Conservation (phyloP, 2,797 vertebrate species). For the Phylloscopus collybita region DNA sequence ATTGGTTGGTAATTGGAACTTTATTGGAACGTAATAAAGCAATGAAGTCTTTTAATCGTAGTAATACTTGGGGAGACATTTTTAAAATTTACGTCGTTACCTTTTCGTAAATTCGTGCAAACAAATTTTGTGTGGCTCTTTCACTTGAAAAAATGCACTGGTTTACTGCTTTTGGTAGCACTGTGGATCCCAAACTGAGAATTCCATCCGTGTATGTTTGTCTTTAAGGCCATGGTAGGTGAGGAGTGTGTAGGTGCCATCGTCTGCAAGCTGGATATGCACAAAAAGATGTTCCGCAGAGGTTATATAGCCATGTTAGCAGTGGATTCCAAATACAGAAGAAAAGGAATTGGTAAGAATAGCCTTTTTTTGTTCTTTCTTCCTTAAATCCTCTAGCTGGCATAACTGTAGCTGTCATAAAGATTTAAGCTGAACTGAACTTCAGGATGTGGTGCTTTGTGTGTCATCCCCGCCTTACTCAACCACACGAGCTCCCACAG, state of each 20-base stretch:
- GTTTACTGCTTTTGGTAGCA: constrained; percentile 49
- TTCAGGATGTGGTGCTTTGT: not conserved
- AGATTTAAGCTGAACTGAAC: not conserved
- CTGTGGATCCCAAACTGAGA: constrained; percentile 58
- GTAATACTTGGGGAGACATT: not conserved
- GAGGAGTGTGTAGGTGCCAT: constrained; percentile 99
- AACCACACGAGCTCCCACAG: not conserved
- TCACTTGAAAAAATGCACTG: constrained; percentile 18
- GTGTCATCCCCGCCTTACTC: not conserved
- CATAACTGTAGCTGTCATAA: constrained; percentile 6
- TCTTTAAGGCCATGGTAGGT: constrained; percentile 96
- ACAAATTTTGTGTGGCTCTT: not conserved
- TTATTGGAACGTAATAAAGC: not conserved
- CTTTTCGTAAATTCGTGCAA: not conserved
- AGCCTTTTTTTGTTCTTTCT: constrained; percentile 41
- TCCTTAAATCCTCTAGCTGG: constrained; percentile 26
- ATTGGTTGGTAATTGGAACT: not conserved
- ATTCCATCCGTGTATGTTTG: constrained; percentile 75
- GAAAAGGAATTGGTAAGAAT: constrained; percentile 98
- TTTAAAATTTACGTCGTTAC: not conserved
- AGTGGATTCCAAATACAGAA: constrained; percentile 99
- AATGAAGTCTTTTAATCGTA: not conserved
- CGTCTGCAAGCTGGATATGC: constrained; percentile 99
- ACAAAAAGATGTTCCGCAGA: constrained; percentile 99
- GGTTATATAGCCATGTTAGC: constrained; percentile 99